Conservation (phyloP, 2,113 vertebrate species). For the Tragelaphus buxtoni region DNA sequence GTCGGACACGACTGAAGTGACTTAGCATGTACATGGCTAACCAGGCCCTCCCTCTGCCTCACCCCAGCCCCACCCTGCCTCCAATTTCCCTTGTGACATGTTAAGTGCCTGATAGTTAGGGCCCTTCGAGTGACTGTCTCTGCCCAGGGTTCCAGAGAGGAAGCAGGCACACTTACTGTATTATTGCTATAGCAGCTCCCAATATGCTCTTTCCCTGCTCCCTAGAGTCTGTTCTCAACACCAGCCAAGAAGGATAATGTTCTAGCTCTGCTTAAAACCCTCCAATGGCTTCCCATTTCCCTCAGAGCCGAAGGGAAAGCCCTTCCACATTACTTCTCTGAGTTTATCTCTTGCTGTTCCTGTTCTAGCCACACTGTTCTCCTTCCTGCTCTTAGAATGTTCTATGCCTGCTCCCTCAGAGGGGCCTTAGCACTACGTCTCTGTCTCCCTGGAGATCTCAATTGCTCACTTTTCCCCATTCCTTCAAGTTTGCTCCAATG, state of each 20-base stretch:
- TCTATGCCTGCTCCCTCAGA: background rate
- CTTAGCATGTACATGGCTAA: background rate
- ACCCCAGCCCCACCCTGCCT: background rate
- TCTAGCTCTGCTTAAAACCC: background rate
- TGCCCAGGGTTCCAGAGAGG: background rate
- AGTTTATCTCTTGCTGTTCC: background rate
- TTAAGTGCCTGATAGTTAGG: background rate
- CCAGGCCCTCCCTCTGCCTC: background rate
- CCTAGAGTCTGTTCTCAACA: background rate
- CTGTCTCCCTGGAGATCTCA: background rate
- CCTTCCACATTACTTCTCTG: fast-evolving
- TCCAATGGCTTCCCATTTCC: background rate
- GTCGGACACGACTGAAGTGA: background rate
- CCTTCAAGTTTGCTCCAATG: background rate
- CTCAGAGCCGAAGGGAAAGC: background rate
- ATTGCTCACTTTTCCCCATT: background rate
- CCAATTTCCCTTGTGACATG: fast-evolving
- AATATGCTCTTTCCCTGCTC: background rate
- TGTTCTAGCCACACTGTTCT: background rate
- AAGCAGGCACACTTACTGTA: background rate
- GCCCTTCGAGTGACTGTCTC: background rate
- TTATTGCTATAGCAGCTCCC: background rate
- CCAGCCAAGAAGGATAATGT: background rate
- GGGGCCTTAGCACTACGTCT: background rate
- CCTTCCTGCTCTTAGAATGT: background rate